These are phyloP conservation scores for Anseranas semipalmata DNA, from an alignment of 2,113 vertebrate species.

Conservation along the genomic window DNA sequence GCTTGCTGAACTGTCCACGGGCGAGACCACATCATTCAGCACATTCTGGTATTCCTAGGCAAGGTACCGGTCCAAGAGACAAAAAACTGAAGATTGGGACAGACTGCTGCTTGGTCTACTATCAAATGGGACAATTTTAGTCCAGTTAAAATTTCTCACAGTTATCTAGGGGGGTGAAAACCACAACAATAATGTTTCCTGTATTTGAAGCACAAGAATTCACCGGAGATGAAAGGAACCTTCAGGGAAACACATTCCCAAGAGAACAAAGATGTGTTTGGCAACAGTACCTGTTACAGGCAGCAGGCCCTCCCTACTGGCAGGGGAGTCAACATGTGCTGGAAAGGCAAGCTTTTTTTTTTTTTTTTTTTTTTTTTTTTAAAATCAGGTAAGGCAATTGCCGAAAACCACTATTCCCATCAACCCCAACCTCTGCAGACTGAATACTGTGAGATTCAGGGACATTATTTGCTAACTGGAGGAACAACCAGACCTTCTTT, in stretches of 20 bases:
- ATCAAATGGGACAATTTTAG: background rate
- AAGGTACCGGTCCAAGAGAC: background rate
- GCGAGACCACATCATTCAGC: background rate
- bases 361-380: background rate
- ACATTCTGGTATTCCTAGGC: background rate
- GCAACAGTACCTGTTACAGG: background rate
- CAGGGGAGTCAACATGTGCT: background rate
- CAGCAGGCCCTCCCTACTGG: background rate
- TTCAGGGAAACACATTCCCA: background rate
- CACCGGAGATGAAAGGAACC: background rate
- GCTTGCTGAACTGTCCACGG: background rate
- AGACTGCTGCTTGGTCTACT: background rate
- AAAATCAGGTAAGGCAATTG: background rate
- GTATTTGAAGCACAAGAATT: slow-evolving; percentile 9
- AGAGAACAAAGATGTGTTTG: slow-evolving; percentile 22
- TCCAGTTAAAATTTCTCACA: background rate
- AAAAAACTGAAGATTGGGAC: background rate
- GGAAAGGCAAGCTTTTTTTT: background rate
- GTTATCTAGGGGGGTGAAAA: background rate
- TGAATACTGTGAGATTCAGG: background rate
- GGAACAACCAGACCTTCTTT: background rate
- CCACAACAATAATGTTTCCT: background rate
- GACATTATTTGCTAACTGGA: background rate
- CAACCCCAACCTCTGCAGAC: background rate
- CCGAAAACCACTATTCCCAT: background rate